Conservation (phyloP, 1,140 invertebrate species). For the Drosophila tropicalis region DNA sequence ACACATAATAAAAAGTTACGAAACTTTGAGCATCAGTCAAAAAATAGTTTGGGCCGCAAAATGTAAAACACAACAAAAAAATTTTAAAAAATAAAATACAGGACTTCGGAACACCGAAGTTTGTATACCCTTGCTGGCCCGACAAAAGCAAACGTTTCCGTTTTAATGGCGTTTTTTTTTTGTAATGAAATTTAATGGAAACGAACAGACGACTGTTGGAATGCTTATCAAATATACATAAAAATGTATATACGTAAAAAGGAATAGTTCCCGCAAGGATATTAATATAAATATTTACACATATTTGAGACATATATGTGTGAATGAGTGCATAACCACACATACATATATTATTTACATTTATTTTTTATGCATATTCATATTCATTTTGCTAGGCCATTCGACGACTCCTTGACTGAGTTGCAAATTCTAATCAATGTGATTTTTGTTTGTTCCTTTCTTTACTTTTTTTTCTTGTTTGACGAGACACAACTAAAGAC, state of each 20-base stretch:
- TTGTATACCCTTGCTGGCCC: background rate
- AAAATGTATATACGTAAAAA: too few species aligned
- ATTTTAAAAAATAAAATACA: constrained; percentile 18
- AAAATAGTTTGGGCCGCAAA: constrained; percentile 74
- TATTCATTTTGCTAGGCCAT: constrained; percentile 66
- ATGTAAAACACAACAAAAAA: constrained; percentile 43
- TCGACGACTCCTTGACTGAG: constrained; percentile 68
- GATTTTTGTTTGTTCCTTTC: constrained; percentile 14
- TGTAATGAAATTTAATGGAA: too few species aligned
- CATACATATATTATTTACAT: background rate
- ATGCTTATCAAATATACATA: too few species aligned
- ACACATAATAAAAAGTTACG: constrained; percentile 66
- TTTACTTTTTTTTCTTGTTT: constrained; percentile 19
- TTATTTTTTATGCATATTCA: constrained; percentile 7
- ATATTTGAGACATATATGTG: too few species aligned
- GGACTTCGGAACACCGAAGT: background rate
- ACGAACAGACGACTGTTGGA: too few species aligned
- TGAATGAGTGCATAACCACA: too few species aligned
- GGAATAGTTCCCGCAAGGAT: too few species aligned
- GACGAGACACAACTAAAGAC: constrained; percentile 77
- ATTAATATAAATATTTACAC: too few species aligned
- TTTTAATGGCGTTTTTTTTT: too few species aligned
- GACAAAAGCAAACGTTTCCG: too few species aligned
- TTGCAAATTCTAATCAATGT: constrained; percentile 70
- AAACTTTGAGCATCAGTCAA: constrained; percentile 79